Evolutionary conservation across 2,888 invertebrate genomes (phyloP), one percentile per base, ranked within the genome.

Genomic region (Synanthedon formicaeformis): DNA sequence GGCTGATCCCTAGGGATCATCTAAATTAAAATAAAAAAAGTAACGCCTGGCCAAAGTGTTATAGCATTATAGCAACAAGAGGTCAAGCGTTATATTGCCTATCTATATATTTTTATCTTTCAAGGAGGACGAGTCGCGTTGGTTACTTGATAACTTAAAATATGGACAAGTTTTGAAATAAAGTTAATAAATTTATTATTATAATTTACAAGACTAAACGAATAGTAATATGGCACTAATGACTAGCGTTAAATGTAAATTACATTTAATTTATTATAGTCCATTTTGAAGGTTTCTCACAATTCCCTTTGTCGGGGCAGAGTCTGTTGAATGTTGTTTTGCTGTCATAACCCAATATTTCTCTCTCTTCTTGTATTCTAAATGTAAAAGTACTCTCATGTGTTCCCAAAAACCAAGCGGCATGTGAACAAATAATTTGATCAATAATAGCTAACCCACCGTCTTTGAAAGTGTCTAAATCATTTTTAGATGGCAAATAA

Each of bases 351-450:
- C 97, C 97, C 49, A 98, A 75, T 56, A 99, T 97, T 83, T 99
- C 98, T 27, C 99, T 89, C 72, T 99, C 99, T 75, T 99, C 99
- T 81, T 98, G 97, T 60, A 99, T 99, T 54, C 99, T 90, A 75
- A 94, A 98, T 0, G 98, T 93, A 78, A 98, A 99, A 0, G 99
- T 99, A 56, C 99, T 99, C 64, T 97, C 96, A 72, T 93, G 91
- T 0, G 96, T 97, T 10, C 99, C 99, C 45, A 97, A 90, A 70
- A 98, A 98, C 72, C 91, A 92, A 60, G 92, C 90, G 0, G 96
- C 94, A 78, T 93, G 92, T 0, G 98, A 93, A 79, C 97, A 96
- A 61, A 99, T 94, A 66, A 98, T 95, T 87, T 99, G 98, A 72
- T 99, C 98, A 51, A 98, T 92, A 54, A 98, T 95, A 0, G 98